Percentiles rank a stretch among this genome's conserved stretches.
Conservation (phyloP, 2,113 vertebrate genomes). For the Opisthocomus hoazin region DNA sequence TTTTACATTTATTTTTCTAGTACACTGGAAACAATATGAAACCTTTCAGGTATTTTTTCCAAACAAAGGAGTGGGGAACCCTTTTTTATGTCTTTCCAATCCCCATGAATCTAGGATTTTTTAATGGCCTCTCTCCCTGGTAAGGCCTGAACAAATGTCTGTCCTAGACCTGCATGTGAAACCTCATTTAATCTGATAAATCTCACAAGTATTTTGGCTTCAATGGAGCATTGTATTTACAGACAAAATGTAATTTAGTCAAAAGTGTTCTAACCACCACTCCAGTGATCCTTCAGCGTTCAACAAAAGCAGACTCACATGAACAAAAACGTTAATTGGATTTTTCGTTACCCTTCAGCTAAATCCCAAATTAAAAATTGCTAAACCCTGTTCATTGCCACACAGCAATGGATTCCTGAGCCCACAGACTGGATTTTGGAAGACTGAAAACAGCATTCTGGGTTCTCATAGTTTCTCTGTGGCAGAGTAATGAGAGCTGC, state of each 20-base stretch:
- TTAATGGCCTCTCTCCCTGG: background rate
- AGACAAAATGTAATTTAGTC: background rate
- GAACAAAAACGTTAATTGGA: conserved; percentile 16
- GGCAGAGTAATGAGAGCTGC: background rate
- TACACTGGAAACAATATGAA: background rate
- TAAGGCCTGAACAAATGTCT: background rate
- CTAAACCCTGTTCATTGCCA: background rate
- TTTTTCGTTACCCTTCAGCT: conserved; percentile 10
- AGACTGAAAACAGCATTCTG: background rate
- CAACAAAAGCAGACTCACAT: conserved; percentile 13
- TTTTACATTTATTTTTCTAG: background rate
- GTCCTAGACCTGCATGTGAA: background rate
- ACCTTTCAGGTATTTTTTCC: background rate
- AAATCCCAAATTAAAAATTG: conserved; percentile 30
- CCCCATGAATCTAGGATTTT: background rate
- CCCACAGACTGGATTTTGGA: background rate
- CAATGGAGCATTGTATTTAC: background rate
- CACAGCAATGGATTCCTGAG: background rate
- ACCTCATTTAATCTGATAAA: conserved; percentile 28
- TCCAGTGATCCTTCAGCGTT: background rate
- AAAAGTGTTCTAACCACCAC: background rate
- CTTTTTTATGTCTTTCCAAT: background rate
- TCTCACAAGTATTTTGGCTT: conserved; percentile 29
- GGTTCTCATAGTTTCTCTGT: background rate
- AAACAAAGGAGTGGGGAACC: background rate